phyloP scores from a whole-genome alignment of 2,797 vertebrate genomes.

The Staurois parvus region DNA sequence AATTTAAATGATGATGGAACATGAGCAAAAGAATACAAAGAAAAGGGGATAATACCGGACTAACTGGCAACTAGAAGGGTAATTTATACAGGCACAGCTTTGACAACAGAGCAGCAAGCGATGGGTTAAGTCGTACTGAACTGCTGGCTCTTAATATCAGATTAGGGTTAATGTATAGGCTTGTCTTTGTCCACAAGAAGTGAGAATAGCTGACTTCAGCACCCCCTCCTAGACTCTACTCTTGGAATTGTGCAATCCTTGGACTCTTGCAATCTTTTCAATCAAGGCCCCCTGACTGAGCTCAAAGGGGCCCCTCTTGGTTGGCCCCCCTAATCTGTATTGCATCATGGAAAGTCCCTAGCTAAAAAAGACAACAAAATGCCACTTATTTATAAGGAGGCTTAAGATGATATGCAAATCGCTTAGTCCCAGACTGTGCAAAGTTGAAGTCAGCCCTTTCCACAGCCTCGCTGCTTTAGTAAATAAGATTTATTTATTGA shows the following conservation, averaged over 20 bases:
- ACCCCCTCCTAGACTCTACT: neutral
- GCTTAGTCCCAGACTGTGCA: neutral
- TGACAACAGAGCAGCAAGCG: too few relatives aligned
- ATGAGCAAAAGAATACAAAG: too few relatives aligned
- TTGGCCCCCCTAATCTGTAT: neutral
- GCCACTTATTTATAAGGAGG: neutral
- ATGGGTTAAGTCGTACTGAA: neutral
- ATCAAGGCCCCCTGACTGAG: neutral
- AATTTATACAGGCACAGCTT: too few relatives aligned
- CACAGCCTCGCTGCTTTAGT: neutral
- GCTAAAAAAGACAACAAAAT: neutral
- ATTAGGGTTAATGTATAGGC: slow-evolving; percentile 4
- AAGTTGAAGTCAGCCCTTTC: neutral
- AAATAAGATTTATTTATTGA: neutral
- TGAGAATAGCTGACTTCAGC: slow-evolving; percentile 27
- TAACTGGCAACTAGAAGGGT: too few relatives aligned
- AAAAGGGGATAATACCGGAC: too few relatives aligned
- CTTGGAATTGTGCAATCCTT: slow-evolving; percentile 20
- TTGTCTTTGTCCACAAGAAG: neutral
- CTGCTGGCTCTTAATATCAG: neutral
- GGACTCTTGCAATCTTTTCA: neutral
- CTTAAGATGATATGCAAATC: neutral
- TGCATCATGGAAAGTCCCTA: neutral
- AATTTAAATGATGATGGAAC: too few relatives aligned
- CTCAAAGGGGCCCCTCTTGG: neutral